Evolutionary conservation across 2,888 invertebrate species (phyloP).

Genomic region (Chesias legatella): DNA sequence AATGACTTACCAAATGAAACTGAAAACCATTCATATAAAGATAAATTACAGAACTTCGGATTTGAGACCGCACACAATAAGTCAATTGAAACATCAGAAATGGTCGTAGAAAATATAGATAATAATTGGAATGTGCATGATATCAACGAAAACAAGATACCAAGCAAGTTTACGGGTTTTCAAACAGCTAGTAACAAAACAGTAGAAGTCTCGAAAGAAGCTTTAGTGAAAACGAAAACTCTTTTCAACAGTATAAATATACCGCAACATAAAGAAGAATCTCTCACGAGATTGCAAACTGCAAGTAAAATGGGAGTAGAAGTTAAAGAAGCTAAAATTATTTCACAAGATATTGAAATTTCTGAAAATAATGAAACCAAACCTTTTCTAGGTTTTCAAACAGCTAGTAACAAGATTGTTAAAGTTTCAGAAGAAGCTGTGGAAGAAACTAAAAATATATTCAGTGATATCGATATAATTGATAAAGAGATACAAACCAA

Average conservation of each 20-base stretch:
- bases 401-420: slow-evolving; percentile 55
- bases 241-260: slow-evolving; percentile 6
- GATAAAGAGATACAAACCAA: not conserved
- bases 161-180: slow-evolving; percentile 1
- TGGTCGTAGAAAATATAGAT: slow-evolving; percentile 43
- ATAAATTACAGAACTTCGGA: slow-evolving; percentile 20
- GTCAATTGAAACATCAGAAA: slow-evolving; percentile 36
- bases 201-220: slow-evolving; percentile 12
- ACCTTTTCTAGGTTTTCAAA: slow-evolving; percentile 46
- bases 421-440: slow-evolving; percentile 42
- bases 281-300: slow-evolving; percentile 49
- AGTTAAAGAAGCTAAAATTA: no score
- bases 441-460: slow-evolving; percentile 39
- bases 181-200: slow-evolving; percentile 15
- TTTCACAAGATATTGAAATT: no score
- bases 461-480: slow-evolving; percentile 30
- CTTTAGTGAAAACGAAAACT: slow-evolving; percentile 13
- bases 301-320: slow-evolving; percentile 53
- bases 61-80: slow-evolving; percentile 56
- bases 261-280: not conserved
- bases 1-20: slow-evolving; percentile 3
- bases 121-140: slow-evolving; percentile 35
- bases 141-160: not conserved
- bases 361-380: not conserved
- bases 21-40: not conserved